These are phyloP conservation scores for Rotaria macrura DNA, from an alignment of 2,888 invertebrate species.

Conservation along the genomic window DNA sequence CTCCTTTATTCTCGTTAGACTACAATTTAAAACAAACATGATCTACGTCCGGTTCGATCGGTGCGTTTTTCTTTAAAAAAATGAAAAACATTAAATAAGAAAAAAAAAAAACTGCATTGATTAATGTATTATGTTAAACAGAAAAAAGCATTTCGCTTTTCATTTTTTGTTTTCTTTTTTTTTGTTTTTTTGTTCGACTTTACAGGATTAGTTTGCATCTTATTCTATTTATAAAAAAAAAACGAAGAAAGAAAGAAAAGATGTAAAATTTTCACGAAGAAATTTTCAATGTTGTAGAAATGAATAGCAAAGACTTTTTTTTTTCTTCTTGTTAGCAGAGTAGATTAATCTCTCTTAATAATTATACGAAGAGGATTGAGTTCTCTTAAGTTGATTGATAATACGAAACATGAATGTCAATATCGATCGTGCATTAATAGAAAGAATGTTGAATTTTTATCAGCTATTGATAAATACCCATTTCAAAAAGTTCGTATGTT, in stretches of 20 bases:
- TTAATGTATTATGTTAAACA: conserved; percentile 7
- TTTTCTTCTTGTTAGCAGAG: background rate
- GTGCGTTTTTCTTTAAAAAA: conserved; percentile 12
- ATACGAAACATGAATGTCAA: background rate
- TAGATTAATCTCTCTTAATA: background rate
- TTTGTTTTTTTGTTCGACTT: background rate
- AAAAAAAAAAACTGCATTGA: conserved; percentile 4
- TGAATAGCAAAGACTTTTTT: too few relatives aligned
- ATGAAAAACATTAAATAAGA: background rate
- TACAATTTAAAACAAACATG: conserved; percentile 8
- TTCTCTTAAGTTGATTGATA: background rate
- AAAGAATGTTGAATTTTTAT: background rate
- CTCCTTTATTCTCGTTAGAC: background rate
- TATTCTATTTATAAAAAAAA: background rate
- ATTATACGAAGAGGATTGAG: background rate
- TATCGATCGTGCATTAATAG: background rate
- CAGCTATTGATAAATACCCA: background rate
- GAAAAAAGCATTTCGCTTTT: background rate
- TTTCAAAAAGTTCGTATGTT: background rate
- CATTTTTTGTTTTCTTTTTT: background rate
- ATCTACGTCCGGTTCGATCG: conserved; percentile 12
- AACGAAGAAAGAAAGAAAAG: background rate
- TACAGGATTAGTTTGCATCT: background rate
- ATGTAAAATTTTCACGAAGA: too few relatives aligned
- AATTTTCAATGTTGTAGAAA: background rate